Conservation (phyloP, 1,140 invertebrate species). For the Camponotus vicinus region DNA sequence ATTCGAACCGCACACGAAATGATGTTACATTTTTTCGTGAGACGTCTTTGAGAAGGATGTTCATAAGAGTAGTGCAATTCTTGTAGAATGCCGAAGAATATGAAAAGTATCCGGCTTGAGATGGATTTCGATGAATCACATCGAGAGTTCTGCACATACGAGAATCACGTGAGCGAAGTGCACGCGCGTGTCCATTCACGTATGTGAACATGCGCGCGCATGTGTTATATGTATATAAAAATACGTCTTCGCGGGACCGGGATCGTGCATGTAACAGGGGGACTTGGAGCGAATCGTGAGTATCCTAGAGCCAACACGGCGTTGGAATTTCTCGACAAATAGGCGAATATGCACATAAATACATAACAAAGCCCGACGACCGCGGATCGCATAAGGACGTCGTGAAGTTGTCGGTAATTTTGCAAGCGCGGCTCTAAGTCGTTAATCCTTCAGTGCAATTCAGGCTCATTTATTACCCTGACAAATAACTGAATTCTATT, state of each 20-base stretch:
- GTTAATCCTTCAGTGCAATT: not conserved
- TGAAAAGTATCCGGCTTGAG: not conserved
- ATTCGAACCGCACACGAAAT: not conserved
- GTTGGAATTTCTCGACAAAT: conserved; percentile 82
- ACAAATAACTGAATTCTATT: not conserved
- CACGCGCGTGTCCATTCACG: not conserved
- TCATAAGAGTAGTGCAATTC: not conserved
- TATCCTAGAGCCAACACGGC: conserved; percentile 77
- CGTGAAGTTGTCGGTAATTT: conserved; percentile 57
- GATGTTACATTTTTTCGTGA: not conserved
- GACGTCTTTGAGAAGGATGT: not conserved
- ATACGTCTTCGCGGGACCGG: conserved; percentile 60
- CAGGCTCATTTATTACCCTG: not conserved
- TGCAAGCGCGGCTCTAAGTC: conserved; percentile 13
- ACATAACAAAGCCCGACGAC: conserved; percentile 76
- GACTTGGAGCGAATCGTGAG: conserved; percentile 76
- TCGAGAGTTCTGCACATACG: conserved; percentile 8
- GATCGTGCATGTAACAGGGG: conserved; percentile 75
- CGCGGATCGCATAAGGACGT: conserved; percentile 69
- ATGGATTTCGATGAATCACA: conserved; percentile 20
- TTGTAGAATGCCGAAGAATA: not conserved
- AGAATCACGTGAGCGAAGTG: not conserved
- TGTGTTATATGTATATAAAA: conserved; percentile 64
- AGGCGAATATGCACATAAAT: conserved; percentile 82
- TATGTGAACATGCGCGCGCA: not conserved